Percentiles rank a stretch among this genome's conserved stretches.
Evolutionary conservation across 2,888 invertebrate species (phyloP).

Genomic region (Acanthacorydalis orientalis): DNA sequence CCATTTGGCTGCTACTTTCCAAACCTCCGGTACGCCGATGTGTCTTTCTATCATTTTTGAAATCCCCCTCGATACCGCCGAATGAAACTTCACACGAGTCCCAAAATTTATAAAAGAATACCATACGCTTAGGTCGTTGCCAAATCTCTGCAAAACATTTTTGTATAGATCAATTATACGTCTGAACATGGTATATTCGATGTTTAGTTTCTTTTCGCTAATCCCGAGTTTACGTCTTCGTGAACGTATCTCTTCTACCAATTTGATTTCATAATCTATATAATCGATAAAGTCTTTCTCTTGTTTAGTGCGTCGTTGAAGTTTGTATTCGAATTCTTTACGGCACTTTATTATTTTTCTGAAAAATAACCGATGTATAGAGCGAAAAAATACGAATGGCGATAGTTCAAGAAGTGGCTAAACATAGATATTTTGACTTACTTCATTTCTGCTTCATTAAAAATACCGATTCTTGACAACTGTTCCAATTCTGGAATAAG

Average conservation of each 20-base stretch:
- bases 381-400: too few relatives aligned
- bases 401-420: too few relatives aligned
- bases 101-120: not conserved
- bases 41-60: constrained; percentile 4
- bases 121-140: not conserved
- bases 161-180: not conserved
- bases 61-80: not conserved
- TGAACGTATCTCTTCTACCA: not conserved
- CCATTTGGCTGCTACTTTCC: constrained; percentile 8
- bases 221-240: not conserved
- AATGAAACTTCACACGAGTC: not conserved
- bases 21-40: constrained; percentile 6
- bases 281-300: not conserved
- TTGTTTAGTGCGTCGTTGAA: not conserved
- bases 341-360: not conserved
- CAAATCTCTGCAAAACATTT: not conserved
- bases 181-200: not conserved
- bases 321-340: not conserved
- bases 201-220: not conserved
- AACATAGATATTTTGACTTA: not conserved
- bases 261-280: not conserved
- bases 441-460: not conserved
- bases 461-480: not conserved
- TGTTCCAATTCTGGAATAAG: not conserved
- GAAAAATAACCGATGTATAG: not conserved